Percentiles rank a stretch among this genome's conserved stretches.
phyloP scores from a whole-genome alignment of 2,797 vertebrate species.

The Sitta carolinensis region DNA sequence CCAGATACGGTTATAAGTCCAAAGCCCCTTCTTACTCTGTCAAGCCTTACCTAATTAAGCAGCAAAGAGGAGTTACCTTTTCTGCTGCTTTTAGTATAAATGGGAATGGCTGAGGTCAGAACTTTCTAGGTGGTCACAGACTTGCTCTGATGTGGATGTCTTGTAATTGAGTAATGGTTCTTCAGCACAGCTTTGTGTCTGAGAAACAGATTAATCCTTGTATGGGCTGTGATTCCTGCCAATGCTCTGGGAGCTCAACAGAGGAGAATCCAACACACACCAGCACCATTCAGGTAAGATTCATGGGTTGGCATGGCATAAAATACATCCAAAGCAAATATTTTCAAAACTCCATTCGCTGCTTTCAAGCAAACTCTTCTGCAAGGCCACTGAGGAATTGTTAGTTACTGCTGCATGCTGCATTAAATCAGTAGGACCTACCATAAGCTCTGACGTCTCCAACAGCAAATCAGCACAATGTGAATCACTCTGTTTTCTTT shows the following conservation, averaged over 20 bases:
- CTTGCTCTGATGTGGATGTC: neutral
- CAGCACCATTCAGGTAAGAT: neutral
- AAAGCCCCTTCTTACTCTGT: neutral
- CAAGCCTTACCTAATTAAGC: neutral
- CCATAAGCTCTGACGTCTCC: neutral
- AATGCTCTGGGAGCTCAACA: neutral
- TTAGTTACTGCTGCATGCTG: neutral
- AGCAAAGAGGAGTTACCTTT: neutral
- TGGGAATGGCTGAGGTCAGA: neutral
- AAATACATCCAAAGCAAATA: neutral
- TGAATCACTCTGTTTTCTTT: conserved; percentile 34
- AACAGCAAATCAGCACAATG: neutral
- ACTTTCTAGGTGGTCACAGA: neutral
- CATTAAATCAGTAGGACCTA: conserved; percentile 28
- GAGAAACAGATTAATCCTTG: neutral
- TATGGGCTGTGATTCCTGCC: neutral
- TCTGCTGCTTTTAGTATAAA: neutral
- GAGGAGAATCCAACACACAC: neutral
- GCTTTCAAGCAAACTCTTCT: neutral
- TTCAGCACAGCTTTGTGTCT: neutral
- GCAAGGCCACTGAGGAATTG: neutral
- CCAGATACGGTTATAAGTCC: neutral
- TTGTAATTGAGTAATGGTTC: neutral
- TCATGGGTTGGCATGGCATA: neutral
- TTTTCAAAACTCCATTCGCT: neutral